A percentile compares a stretch with the other conserved stretches of the same genome.
Conservation (phyloP, 2,888 invertebrate species). For the Tromatobia lineatoria region DNA sequence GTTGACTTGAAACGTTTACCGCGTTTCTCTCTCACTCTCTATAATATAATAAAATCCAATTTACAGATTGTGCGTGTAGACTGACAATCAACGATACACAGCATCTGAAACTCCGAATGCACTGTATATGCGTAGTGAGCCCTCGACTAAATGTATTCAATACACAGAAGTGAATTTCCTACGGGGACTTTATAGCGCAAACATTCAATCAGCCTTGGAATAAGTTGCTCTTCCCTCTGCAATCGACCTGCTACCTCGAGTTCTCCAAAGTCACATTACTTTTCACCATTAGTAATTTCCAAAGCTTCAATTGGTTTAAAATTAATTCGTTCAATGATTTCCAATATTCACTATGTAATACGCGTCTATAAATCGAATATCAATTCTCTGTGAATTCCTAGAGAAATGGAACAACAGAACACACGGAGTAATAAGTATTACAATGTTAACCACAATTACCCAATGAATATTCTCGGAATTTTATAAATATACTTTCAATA, state of each 20-base stretch:
- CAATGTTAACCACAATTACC: no score
- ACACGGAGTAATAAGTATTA: no score
- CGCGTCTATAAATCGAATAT: no score
- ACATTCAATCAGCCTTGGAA: not conserved
- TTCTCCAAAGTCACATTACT: not conserved
- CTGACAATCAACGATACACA: not conserved
- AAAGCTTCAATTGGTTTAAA: not conserved
- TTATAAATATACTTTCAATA: no score
- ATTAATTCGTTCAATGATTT: not conserved
- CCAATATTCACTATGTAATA: no score
- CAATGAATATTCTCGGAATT: no score
- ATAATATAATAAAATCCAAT: slow-evolving; percentile 21
- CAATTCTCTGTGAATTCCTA: not conserved
- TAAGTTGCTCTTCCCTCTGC: not conserved
- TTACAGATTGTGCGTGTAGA: not conserved
- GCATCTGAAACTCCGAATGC: not conserved
- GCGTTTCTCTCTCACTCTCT: not conserved
- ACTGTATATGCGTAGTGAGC: not conserved
- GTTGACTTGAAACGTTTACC: not conserved
- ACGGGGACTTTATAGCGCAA: not conserved
- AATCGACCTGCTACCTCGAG: not conserved
- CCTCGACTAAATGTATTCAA: not conserved
- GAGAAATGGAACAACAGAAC: not conserved
- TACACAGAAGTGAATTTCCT: not conserved
- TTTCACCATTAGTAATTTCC: not conserved